A percentile compares a stretch with the other conserved stretches of the same genome.
Conservation (phyloP, 2,113 vertebrate genomes). For the Dromiciops gliroides region DNA sequence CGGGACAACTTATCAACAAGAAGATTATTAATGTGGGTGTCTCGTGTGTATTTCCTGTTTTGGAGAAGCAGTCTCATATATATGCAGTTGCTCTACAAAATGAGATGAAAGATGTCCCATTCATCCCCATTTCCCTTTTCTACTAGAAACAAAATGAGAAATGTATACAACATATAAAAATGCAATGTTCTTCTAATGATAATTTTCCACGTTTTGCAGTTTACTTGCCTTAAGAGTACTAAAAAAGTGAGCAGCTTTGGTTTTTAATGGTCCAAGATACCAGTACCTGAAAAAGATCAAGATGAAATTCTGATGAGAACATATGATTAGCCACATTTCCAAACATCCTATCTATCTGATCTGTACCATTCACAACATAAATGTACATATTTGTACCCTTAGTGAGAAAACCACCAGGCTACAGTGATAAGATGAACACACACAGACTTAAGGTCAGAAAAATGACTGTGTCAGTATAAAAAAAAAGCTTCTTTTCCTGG, state of each 20-base stretch:
- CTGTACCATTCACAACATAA: background rate
- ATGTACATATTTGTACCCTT: background rate
- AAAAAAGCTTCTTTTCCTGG: background rate
- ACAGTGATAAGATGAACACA: background rate
- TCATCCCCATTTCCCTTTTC: background rate
- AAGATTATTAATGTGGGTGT: background rate
- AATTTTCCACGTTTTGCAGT: background rate
- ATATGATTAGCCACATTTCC: background rate
- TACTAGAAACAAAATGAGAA: background rate
- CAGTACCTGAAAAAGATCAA: slow-evolving; percentile 89
- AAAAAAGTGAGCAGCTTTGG: slow-evolving; percentile 94
- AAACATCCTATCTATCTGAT: background rate
- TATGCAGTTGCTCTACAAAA: background rate
- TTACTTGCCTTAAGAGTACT: slow-evolving; percentile 89
- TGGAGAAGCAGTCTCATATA: background rate
- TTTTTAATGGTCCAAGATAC: slow-evolving; percentile 97
- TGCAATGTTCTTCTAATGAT: background rate
- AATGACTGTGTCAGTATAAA: background rate
- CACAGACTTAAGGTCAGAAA: background rate
- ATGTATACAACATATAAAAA: background rate
- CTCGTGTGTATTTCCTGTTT: background rate
- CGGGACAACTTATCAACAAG: background rate
- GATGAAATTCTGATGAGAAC: slow-evolving; percentile 55
- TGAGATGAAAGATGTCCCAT: background rate
- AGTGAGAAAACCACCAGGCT: background rate